phyloP scores from a whole-genome alignment of 1,140 invertebrate genomes.

The Hetaerina americana region DNA sequence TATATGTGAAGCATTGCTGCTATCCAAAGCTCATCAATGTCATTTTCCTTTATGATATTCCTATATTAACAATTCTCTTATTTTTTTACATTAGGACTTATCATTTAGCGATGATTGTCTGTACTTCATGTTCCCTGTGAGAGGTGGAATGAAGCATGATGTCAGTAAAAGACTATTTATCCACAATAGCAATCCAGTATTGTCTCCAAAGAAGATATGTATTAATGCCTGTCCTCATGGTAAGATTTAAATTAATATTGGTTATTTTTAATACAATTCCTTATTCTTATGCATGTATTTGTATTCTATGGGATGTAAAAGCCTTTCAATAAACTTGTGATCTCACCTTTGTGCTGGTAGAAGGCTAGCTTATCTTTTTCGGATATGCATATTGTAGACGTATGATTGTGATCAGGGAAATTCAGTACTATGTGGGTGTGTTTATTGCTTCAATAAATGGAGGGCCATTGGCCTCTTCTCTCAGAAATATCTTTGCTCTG shows the following conservation, averaged over 20 bases:
- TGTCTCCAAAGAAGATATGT: slow-evolving; percentile 69
- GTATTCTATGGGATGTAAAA: not conserved
- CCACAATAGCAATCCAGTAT: slow-evolving; percentile 59
- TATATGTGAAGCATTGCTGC: slow-evolving; percentile 7
- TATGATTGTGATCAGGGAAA: too few relatives aligned
- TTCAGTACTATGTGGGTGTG: too few relatives aligned
- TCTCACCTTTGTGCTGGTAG: too few relatives aligned
- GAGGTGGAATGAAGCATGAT: slow-evolving; percentile 68
- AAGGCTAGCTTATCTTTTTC: too few relatives aligned
- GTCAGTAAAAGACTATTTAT: slow-evolving; percentile 77
- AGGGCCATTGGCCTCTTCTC: too few relatives aligned
- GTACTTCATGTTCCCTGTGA: slow-evolving; percentile 78
- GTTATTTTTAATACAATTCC: not conserved
- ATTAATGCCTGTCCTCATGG: slow-evolving; percentile 57
- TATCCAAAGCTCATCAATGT: too few relatives aligned
- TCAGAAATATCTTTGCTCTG: too few relatives aligned
- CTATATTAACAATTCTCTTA: too few relatives aligned
- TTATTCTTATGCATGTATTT: not conserved
- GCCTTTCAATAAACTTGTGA: not conserved
- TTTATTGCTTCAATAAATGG: too few relatives aligned
- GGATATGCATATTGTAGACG: too few relatives aligned
- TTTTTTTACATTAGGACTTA: slow-evolving; percentile 52
- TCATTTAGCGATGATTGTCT: slow-evolving; percentile 70
- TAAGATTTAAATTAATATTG: slow-evolving; percentile 8
- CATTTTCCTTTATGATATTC: too few relatives aligned